Evolutionary conservation across 1,140 invertebrate genomes (phyloP), one percentile per base, ranked within the genome.

Genomic region (Anastatus disparis): DNA sequence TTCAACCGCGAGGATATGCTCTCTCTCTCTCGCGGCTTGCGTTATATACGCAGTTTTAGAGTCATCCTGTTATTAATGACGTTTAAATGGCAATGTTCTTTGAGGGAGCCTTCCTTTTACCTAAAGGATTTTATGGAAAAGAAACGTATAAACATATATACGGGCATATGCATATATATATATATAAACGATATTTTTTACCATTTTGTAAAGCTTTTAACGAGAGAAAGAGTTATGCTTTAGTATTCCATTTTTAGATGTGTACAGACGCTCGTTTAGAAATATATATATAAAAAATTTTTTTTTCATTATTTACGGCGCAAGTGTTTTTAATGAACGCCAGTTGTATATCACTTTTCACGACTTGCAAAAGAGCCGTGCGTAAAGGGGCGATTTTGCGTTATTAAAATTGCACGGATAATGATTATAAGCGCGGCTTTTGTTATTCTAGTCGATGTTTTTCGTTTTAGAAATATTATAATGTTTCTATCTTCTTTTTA

Each of bases 311-410:
- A 71, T 71, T 71, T 65, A 65, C 50, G 40, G 68, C 52, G 1
- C 27, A 44, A 50, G 46, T 40, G 52, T 71, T 71, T n/a, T 71
- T 71, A 71, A 71, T 58, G 61, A 71, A 64, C 61, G 44, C 22
- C 53, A 64, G 69, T 71, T 71, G 61, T 64, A 71, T 71, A 71
- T 71, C 69, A 71, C 62, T 71, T 71, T 71, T 71, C 61, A 70
- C 59, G 50, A 64, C 52, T 58, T 27, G 52, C 22, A 58, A 69
- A 61, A 46, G 29, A 31, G 48, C 38, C 29, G 48, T 24, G 38
- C 4, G 64, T 65, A 56, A 56, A 56, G 52, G 64, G 40, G 52
- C 64, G 38, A 61, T 62, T 62, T 61, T 35, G 50, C 55, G 46
- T 62, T 69, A 69, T 69, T 69, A 61, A 69, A 69, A 69, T 20